Evolutionary conservation across 2,113 vertebrate genomes (phyloP).

Genomic region (Leptosomus discolor): DNA sequence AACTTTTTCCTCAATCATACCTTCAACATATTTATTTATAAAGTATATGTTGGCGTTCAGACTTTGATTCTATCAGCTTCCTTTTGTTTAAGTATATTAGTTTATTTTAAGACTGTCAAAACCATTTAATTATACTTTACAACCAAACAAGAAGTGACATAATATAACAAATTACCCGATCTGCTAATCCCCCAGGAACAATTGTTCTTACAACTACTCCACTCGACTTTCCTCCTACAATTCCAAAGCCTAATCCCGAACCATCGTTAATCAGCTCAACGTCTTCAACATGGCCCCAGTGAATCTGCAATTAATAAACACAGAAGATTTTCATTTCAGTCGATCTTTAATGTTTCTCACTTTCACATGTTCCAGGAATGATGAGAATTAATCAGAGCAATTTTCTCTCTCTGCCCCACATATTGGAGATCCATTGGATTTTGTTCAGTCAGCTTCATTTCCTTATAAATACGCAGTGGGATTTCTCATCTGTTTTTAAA

Average conservation of each 20-base stretch:
- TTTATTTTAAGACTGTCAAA: constrained; percentile 56
- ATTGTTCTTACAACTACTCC: constrained; percentile 94
- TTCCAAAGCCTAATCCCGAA: constrained; percentile 94
- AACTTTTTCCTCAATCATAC: constrained; percentile 13
- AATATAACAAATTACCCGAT: constrained; percentile 80
- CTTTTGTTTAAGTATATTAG: constrained; percentile 35
- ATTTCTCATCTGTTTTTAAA: constrained; percentile 47
- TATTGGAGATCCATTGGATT: background rate
- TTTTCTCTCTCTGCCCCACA: background rate
- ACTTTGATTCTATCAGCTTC: constrained; percentile 46
- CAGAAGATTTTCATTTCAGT: constrained; percentile 10
- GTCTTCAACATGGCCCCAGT: constrained; percentile 89
- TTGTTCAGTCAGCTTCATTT: constrained; percentile 2
- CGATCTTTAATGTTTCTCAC: background rate
- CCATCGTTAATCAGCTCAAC: constrained; percentile 93
- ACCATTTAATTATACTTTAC: constrained; percentile 26
- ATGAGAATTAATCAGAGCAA: background rate
- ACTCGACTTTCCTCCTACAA: constrained; percentile 88
- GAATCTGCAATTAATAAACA: constrained; percentile 74
- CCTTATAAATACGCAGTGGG: background rate
- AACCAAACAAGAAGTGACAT: constrained; percentile 45
- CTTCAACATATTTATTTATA: background rate
- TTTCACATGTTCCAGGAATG: background rate
- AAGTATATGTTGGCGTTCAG: background rate
- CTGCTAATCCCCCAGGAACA: constrained; percentile 86